A percentile compares a stretch with the other conserved stretches of the same genome.
phyloP scores from a whole-genome alignment of 2,888 invertebrate species.

The Drosophila prolongata region DNA sequence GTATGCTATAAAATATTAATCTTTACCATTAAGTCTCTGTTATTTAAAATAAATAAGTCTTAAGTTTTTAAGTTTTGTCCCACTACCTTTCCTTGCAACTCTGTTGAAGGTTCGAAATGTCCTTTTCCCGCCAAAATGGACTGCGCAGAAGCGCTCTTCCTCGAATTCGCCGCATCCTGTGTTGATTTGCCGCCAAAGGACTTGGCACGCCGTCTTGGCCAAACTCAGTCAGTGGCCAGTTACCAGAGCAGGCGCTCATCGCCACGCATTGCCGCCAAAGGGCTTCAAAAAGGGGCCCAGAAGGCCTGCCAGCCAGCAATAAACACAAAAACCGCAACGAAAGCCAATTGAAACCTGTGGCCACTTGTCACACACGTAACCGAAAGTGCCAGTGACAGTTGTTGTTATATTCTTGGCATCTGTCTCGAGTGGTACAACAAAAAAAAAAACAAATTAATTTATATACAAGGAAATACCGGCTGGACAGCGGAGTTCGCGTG shows the following conservation, averaged over 20 bases:
- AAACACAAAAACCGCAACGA: slow-evolving; percentile 30
- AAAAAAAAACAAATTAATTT: not conserved
- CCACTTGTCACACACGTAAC: slow-evolving; percentile 63
- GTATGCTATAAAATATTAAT: not conserved
- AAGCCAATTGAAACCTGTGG: slow-evolving; percentile 56
- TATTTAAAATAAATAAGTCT: fast-evolving
- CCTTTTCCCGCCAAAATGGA: slow-evolving; percentile 52
- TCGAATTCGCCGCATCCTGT: slow-evolving; percentile 61
- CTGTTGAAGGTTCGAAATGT: slow-evolving; percentile 41
- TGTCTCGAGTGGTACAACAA: slow-evolving; percentile 43
- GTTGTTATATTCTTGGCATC: slow-evolving; percentile 19
- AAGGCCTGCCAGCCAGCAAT: slow-evolving; percentile 27
- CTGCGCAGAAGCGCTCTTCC: slow-evolving; percentile 62
- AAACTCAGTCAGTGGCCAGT: slow-evolving; percentile 64
- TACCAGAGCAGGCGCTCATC: slow-evolving; percentile 36
- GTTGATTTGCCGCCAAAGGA: slow-evolving; percentile 67
- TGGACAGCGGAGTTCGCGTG: slow-evolving; percentile 43
- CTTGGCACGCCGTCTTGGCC: slow-evolving; percentile 44
- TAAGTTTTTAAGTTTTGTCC: fast-evolving
- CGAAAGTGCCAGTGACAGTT: slow-evolving; percentile 46
- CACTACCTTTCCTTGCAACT: slow-evolving; percentile 57
- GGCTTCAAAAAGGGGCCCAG: not conserved
- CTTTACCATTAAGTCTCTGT: too few relatives aligned
- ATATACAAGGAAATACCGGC: slow-evolving; percentile 19
- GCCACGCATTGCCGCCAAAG: slow-evolving; percentile 25